Evolutionary conservation across 23 tunicate genomes (phyloP), one percentile per base, ranked within the genome.

Genomic region (Trididemnum clinides): DNA sequence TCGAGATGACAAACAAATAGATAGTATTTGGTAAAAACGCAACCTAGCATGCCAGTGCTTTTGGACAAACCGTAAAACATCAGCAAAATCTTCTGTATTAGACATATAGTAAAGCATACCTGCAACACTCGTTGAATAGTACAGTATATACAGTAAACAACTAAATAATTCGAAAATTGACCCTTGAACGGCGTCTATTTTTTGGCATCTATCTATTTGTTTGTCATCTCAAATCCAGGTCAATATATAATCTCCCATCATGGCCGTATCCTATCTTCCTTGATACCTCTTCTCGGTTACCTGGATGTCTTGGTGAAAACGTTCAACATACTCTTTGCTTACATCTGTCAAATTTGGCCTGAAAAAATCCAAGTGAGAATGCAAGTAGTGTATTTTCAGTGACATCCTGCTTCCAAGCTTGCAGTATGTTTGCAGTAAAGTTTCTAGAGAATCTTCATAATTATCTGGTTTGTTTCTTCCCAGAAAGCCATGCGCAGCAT

Each of bases 271-370:
- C 77, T 37, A 70, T 70, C 77, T 27, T 70, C 37, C 77, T 70
- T 33, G 77, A 33, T 70, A 70, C 77, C 39, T 70, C 39, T 70
- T 70, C 77, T 31, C 38, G 37, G 30, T 70, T 70, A 70, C 77
- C 77, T 70, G 27, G 39, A 70, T 70, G 39, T 70, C 77, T 70
- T 70, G 77, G 77, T 70, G 77, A n/a, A n/a, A n/a, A n/a, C n/a
- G n/a, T n/a, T n/a, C n/a, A n/a, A 63, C 71, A 63, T 63, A 22
- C 71, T 63, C 22, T 63, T 63, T n/a, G 71, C 71, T 63, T 22
- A 63, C 23, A 63, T 15, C 71, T 63, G 71, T 63, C 28, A 63
- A 63, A 12, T 63, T 63, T 63, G 71, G 7, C n/a, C n/a, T n/a
- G n/a, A n/a, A n/a, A n/a, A n/a, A n/a, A n/a, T n/a, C n/a, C n/a